Conservation (phyloP, 2,888 invertebrate species). For the Aproaerema taeniolella region DNA sequence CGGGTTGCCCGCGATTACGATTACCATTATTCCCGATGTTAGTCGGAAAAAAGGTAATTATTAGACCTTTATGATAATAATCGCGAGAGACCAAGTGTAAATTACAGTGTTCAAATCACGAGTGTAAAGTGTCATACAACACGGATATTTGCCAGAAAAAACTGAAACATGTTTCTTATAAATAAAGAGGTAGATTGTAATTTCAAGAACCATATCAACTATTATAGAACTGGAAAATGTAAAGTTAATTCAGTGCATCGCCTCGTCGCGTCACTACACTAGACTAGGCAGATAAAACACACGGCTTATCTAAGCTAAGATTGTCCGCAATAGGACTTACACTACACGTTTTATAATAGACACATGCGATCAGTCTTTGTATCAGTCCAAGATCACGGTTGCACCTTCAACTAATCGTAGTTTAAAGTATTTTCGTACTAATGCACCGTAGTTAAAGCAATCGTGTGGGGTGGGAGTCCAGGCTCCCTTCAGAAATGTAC, state of each 20-base stretch:
- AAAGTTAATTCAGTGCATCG: slow-evolving; percentile 42
- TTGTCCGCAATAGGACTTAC: slow-evolving; percentile 49
- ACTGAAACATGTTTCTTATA: slow-evolving; percentile 52
- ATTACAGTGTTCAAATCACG: no score
- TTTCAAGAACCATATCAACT: slow-evolving; percentile 61
- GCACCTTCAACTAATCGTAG: slow-evolving; percentile 51
- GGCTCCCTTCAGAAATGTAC: slow-evolving; percentile 81
- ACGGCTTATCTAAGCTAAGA: slow-evolving; percentile 44
- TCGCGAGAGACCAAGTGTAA: no score
- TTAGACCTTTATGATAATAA: no score
- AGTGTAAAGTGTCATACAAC: no score
- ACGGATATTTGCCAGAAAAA: slow-evolving; percentile 36
- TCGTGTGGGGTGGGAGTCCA: slow-evolving; percentile 22
- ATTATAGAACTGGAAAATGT: slow-evolving; percentile 44
- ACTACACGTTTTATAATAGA: slow-evolving; percentile 56
- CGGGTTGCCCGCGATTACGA: no score
- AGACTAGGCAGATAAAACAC: slow-evolving; percentile 58
- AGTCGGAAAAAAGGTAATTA: no score
- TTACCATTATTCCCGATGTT: no score
- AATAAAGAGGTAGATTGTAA: slow-evolving; percentile 74
- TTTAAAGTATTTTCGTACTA: slow-evolving; percentile 73
- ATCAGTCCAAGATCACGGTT: slow-evolving; percentile 70
- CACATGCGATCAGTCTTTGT: slow-evolving; percentile 72
- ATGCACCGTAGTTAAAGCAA: slow-evolving; percentile 61
- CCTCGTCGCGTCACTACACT: slow-evolving; percentile 31